A percentile compares a stretch with the other conserved stretches of the same genome.
Evolutionary conservation across 1,140 invertebrate genomes (phyloP).

Genomic region (Eumaeus atala): DNA sequence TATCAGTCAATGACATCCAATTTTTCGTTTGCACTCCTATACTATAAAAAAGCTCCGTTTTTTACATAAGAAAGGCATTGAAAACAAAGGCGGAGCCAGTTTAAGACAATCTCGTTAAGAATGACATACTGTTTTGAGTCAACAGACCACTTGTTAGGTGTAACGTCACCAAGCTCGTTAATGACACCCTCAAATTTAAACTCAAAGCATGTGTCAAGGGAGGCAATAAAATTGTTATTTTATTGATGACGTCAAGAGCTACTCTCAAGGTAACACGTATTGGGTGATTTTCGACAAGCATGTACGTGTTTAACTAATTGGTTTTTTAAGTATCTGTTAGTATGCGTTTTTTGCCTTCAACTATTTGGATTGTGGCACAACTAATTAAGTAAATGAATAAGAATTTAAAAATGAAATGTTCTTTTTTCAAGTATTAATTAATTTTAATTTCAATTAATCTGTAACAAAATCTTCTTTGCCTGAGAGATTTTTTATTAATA

Average conservation of each 20-base stretch:
- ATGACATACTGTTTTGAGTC: neutral
- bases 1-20: no score
- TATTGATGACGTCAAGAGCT: conserved; percentile 53
- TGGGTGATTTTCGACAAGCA: conserved; percentile 5
- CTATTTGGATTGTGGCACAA: conserved; percentile 9
- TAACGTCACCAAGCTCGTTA: conserved; percentile 32
- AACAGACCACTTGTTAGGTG: conserved; percentile 6
- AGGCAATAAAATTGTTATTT: conserved; percentile 57
- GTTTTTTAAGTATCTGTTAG: conserved; percentile 23
- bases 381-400: no score
- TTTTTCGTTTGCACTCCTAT: no score
- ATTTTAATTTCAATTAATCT: no score
- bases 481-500: no score
- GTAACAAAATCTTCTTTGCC: no score
- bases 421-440: no score
- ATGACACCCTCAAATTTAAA: conserved; percentile 44
- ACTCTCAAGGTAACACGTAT: conserved; percentile 22
- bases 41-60: no score
- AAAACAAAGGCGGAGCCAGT: no score
- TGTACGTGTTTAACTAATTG: conserved; percentile 17
- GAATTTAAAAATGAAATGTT: no score
- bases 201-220: conserved; percentile 38
- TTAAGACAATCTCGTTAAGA: conserved; percentile 2
- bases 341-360: no score
- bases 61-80: no score